These are phyloP conservation scores for Lasiurus borealis DNA, from an alignment of 2,113 vertebrate species.

Conservation along the genomic window DNA sequence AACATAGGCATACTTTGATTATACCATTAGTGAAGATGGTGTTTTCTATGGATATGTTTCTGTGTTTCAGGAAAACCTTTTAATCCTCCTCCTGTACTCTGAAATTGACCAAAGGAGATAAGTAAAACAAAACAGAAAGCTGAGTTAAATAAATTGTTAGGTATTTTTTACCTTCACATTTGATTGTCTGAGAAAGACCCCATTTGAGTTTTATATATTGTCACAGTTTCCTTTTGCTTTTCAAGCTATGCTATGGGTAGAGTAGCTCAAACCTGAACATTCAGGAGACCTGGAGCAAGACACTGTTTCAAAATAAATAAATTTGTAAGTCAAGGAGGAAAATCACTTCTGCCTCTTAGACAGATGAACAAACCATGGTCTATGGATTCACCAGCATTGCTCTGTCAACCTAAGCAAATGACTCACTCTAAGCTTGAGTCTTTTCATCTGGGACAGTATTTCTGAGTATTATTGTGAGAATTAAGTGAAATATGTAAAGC, in stretches of 20 bases:
- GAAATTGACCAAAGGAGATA: not conserved
- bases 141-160: not conserved
- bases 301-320: not conserved
- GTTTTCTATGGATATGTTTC: not conserved
- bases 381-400: not conserved
- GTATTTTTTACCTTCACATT: not conserved
- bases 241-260: not conserved
- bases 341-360: not conserved
- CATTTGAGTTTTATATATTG: not conserved
- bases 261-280: not conserved
- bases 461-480: not conserved
- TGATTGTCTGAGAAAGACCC: not conserved
- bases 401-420: not conserved
- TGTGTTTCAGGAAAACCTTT: not conserved
- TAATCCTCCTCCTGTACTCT: conserved; percentile 16
- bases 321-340: not conserved
- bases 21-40: not conserved
- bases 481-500: not conserved
- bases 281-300: not conserved
- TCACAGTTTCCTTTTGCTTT: not conserved
- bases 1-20: not conserved
- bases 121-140: not conserved
- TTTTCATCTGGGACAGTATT: not conserved
- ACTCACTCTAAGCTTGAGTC: not conserved
- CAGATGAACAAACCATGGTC: not conserved